A percentile compares a stretch with the other conserved stretches of the same genome.
Conservation (phyloP, 1,140 invertebrate genomes). For the Leptinotarsa texana region DNA sequence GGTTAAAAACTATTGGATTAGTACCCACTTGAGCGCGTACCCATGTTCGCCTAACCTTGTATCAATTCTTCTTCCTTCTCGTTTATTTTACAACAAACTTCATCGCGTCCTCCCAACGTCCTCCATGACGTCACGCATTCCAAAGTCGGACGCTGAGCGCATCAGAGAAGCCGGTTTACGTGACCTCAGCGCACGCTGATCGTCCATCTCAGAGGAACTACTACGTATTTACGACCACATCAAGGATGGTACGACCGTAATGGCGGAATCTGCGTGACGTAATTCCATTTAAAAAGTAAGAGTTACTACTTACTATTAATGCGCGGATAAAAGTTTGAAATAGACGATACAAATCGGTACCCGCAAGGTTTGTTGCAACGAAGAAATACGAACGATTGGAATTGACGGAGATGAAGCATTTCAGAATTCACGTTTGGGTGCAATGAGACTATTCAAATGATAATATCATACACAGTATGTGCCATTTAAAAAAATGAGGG, state of each 20-base stretch:
- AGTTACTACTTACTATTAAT: not conserved
- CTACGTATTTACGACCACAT: not conserved
- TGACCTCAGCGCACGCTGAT: slow-evolving; percentile 7
- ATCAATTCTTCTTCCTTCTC: no score
- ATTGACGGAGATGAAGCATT: not conserved
- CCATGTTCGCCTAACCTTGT: no score
- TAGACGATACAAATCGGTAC: slow-evolving; percentile 1
- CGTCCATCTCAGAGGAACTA: not conserved
- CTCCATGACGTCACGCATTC: slow-evolving; percentile 5
- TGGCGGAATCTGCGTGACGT: not conserved
- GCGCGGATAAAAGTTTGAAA: not conserved
- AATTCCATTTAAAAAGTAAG: not conserved
- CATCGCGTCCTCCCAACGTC: not conserved
- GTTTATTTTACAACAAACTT: no score
- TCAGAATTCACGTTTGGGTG: no score
- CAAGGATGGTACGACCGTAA: not conserved
- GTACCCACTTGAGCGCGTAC: no score
- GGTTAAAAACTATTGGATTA: no score
- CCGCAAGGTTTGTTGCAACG: not conserved
- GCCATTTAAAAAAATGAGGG: no score
- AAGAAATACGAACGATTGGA: not conserved
- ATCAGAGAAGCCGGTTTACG: not conserved
- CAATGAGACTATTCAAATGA: no score
- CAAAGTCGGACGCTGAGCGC: not conserved
- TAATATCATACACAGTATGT: no score